Base-by-base conservation (phyloP, 2,888 invertebrate genomes). In the Drosophila incognita region DNA sequence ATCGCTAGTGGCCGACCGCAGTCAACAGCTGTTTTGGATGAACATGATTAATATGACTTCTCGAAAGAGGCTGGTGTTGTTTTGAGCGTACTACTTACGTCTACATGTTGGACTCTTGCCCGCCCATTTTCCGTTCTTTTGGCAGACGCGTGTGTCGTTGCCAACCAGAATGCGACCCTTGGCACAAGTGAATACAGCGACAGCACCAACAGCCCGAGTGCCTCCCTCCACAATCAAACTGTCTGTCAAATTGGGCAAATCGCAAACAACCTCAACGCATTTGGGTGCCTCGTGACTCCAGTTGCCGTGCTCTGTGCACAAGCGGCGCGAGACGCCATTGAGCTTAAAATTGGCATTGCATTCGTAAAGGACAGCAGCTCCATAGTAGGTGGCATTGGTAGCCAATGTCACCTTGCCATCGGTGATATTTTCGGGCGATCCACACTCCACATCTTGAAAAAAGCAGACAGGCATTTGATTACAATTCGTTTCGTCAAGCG, bases 301-400 rank as follows among this genome's bases (percentile, higher is more conserved):
- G 0, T 97, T 97, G 58, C 96, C 97, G 90, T 98, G 96, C 90
- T 98, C 98, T 62, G 97, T 95, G 90, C 98, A 98, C 60, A 97
- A 93, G 69, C 98, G 94, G 61, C 98, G 94, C 4, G 97, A 96
- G 4, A 97, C 96, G 0, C 98, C 98, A 79, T 96, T 96, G 15
- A 98, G 93, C 90, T 96, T 96, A 93, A 95, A 98, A 90, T 97
- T 96, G 4, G 95, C 94, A 67, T 96, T 95, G 90, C 98, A 98
- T 82, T 97, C 96, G 91, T 98, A 98, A 10, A 97, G 94, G 0
- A 95, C 97, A 2, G 97, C 95, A 0, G 97, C 97, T 0, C 98
- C 98, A 87, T 98, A 97, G 92, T 97, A 97, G 0, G 98, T 98
- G 0, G 96, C 97, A 91, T 98, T 98, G 0, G 97, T 97, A 0